Conservation (phyloP, 2,113 vertebrate genomes). For the Dolichotis patagonum region DNA sequence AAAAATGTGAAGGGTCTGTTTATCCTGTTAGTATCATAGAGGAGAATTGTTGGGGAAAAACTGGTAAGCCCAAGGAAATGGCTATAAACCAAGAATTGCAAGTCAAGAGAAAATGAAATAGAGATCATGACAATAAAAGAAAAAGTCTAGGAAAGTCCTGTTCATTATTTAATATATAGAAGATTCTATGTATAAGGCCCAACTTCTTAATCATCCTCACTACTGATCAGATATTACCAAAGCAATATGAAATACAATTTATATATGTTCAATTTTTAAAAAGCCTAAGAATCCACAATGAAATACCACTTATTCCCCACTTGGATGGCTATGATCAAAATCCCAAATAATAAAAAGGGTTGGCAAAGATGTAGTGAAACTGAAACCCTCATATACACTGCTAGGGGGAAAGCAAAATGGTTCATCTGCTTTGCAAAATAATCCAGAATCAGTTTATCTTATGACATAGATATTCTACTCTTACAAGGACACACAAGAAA, state of each 20-base stretch:
- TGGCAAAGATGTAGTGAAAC: not conserved
- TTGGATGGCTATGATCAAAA: not conserved
- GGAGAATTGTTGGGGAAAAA: not conserved
- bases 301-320: not conserved
- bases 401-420: not conserved
- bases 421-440: not conserved
- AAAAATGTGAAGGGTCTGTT: not conserved
- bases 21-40: not conserved
- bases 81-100: not conserved
- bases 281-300: not conserved
- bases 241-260: not conserved
- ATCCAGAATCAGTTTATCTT: not conserved
- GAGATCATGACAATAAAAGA: not conserved
- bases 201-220: not conserved
- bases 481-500: not conserved
- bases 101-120: not conserved
- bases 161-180: not conserved
- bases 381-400: not conserved
- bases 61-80: not conserved
- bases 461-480: not conserved
- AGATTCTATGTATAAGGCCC: not conserved
- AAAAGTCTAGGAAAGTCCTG: not conserved
- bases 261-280: not conserved
- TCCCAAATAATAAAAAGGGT: not conserved
- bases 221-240: not conserved